Base-by-base conservation (phyloP, 2,888 invertebrate genomes). In the Hirtodrosophila cameraria region DNA sequence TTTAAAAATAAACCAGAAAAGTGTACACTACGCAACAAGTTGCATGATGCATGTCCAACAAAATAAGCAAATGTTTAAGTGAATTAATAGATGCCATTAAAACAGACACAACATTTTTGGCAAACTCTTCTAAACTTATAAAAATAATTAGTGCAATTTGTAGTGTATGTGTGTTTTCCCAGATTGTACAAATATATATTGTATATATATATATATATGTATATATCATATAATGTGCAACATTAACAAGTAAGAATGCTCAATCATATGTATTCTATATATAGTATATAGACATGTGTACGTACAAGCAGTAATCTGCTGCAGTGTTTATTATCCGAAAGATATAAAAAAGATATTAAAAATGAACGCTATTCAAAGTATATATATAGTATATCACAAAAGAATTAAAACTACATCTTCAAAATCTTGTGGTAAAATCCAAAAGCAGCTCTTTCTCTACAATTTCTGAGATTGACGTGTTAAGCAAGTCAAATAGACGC, bases 1-100 rank as follows among this genome's bases (percentile, higher is more conserved):
- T 55, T 45, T 64, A 46, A 42, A 68, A 76, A 86, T 79, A 79
- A 45, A 53, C 46, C 46, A 35, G 82, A 82, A 78, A 86, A 81
- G 57, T 46, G 48, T 35, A 43, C n/a, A 16, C 48, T 6, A 5
- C 36, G 31, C 25, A 15, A 11, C 36, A 53, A 50, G 49, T 45
- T 39, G 43, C 23, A 25, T 38, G 23, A 18, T 18, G 18, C 18
- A 18, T 18, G 18, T 18, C 18, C 39, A 49, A 38, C 33, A 23
- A 33, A 36, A 35, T 18, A 36, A 45, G 8, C 18, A 18, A 48
- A 52, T 36, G 13, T n/a, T 35, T 20, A 1, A 9, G 27, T 23
- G 18, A 39, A 43, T 65, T 36, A 46, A 52, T 28, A 1, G n/a
- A 16, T 12, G 11, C 9, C 41, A 42, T 25, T 27, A 8, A 43